Conservation (phyloP, 2,888 invertebrate genomes). For the Iselma pallidipennis region DNA sequence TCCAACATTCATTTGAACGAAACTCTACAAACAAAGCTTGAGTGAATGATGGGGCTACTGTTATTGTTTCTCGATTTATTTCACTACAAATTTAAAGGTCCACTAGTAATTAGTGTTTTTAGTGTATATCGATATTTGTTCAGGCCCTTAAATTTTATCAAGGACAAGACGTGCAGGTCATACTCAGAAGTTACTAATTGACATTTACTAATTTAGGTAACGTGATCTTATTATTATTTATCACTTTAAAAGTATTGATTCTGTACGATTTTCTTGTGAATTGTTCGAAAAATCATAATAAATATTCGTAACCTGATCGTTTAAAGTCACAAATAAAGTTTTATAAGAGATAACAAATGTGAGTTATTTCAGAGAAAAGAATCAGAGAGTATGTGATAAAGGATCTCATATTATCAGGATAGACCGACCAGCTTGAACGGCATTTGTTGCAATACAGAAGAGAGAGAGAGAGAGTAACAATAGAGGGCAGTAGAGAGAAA, state of each 20-base stretch:
- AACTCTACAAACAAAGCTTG: constrained; percentile 13
- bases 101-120: neutral
- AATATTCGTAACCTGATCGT: constrained; percentile 32
- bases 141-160: no score
- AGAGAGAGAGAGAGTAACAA: neutral
- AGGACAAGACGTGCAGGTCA: no score
- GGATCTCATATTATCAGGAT: constrained; percentile 40
- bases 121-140: neutral
- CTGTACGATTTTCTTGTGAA: constrained; percentile 8
- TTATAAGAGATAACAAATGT: constrained; percentile 38
- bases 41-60: constrained; percentile 18
- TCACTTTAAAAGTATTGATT: neutral
- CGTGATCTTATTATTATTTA: neutral
- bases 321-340: constrained; percentile 33
- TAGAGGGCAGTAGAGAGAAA: neutral
- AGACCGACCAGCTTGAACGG: constrained; percentile 33
- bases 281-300: constrained; percentile 26
- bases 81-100: neutral
- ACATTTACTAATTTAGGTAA: neutral
- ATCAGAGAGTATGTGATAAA: constrained; percentile 38
- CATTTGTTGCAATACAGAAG: constrained; percentile 32
- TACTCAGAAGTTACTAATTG: neutral
- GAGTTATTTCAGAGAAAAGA: constrained; percentile 37
- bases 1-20: constrained; percentile 16
- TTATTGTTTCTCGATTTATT: constrained; percentile 18